Evolutionary conservation across 2,113 vertebrate genomes (phyloP).

Genomic region (Limnothrissa miodon): DNA sequence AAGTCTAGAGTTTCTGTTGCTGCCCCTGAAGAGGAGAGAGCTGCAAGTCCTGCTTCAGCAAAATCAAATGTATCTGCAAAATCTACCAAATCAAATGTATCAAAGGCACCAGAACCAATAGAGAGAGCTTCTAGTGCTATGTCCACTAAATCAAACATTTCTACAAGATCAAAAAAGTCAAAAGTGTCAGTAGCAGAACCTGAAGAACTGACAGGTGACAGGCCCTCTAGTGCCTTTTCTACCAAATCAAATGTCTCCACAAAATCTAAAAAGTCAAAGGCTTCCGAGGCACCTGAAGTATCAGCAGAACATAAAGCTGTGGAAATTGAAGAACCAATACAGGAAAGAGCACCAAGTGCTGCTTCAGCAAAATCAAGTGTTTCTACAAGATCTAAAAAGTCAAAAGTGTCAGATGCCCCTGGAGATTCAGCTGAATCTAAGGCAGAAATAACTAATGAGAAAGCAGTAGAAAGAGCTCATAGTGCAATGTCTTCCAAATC

Average conservation of each 20-base stretch:
- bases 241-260: constrained; percentile 26
- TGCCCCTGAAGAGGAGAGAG: constrained; percentile 23
- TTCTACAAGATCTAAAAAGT: constrained; percentile 32
- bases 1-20: constrained; percentile 14
- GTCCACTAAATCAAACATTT: constrained; percentile 49
- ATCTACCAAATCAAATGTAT: constrained; percentile 31
- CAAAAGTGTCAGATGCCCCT: constrained; percentile 21
- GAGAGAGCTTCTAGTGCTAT: constrained; percentile 30
- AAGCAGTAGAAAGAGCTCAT: neutral
- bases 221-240: constrained; percentile 59
- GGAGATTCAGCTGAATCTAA: neutral
- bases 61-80: constrained; percentile 28
- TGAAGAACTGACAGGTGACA: constrained; percentile 20
- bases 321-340: constrained; percentile 39
- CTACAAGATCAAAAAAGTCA: constrained; percentile 39
- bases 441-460: neutral
- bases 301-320: constrained; percentile 29
- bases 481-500: constrained; percentile 48
- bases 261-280: constrained; percentile 31
- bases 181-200: constrained; percentile 27
- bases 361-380: constrained; percentile 37
- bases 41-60: constrained; percentile 58
- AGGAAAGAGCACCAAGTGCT: constrained; percentile 46
- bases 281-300: constrained; percentile 12
- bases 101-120: neutral